Percentiles rank a stretch among this genome's conserved stretches.
phyloP scores from a whole-genome alignment of 2,888 invertebrate species.

The Nephrotoma flavescens region DNA sequence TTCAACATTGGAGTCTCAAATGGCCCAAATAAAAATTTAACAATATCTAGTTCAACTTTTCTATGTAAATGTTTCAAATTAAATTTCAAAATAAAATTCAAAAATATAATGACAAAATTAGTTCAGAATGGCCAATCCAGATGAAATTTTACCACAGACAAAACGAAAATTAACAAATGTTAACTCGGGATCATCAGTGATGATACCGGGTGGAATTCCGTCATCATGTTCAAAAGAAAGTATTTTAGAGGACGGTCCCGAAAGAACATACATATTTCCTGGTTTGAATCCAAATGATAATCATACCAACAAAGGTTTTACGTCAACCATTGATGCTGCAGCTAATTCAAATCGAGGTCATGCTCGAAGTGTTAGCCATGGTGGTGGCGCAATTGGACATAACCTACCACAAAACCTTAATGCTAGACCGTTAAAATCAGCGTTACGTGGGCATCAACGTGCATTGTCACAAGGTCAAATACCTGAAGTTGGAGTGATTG shows the following conservation, averaged over 20 bases:
- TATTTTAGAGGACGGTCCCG: conserved; percentile 19
- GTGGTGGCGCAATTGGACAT: conserved; percentile 42
- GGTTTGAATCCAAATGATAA: conserved; percentile 16
- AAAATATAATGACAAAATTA: neutral
- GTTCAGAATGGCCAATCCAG: conserved; percentile 29
- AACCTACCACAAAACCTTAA: conserved; percentile 30
- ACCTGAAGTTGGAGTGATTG: conserved; percentile 35
- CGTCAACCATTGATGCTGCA: conserved; percentile 7
- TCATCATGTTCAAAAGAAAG: neutral
- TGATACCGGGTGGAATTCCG: conserved; percentile 1
- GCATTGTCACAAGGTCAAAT: conserved; percentile 82
- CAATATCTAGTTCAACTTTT: no score
- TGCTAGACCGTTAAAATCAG: conserved; percentile 57
- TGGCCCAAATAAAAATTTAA: no score
- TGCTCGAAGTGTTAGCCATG: conserved; percentile 73
- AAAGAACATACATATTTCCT: conserved; percentile 30
- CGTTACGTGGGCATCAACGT: conserved; percentile 61
- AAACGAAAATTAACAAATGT: conserved; percentile 13
- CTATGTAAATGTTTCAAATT: no score
- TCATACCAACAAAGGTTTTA: conserved; percentile 8
- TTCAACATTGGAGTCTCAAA: no score
- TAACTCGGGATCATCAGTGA: conserved; percentile 10
- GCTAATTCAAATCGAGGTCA: conserved; percentile 37
- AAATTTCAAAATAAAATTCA: neutral
- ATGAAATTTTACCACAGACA: conserved; percentile 17